Evolutionary conservation across 2,888 invertebrate species (phyloP), one percentile per base, ranked within the genome.

Genomic region (Cyclophora albipunctata): DNA sequence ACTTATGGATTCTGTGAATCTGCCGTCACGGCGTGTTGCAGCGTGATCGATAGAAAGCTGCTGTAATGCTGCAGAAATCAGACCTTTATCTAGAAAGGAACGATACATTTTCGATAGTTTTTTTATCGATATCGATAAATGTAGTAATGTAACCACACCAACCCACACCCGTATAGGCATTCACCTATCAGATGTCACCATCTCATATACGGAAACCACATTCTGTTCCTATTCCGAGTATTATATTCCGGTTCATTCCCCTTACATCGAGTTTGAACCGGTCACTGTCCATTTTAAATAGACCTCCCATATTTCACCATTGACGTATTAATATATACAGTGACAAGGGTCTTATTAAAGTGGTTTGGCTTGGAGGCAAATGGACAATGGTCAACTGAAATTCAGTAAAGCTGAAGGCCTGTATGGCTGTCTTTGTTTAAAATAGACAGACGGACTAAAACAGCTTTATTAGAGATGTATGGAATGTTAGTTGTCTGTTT

Each of bases 161-260:
- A 33, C 51, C 52, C 62, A 60, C 47, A 53, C 45, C 53, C 56
- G 59, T 64, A 60, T 64, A 62, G 59, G 66, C 65, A 63, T 63
- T 55, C 55, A 64, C 67, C 66, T 72, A 79, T 81, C 79, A 79
- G 69, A 81, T 77, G 78, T 83, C 81, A 74, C 74, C 70, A 67
- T 79, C 72, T 75, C 73, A 76, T 76, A 78, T 75, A 73, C 70
- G 75, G 73, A 81, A 82, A 84, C 84, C 84, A 56, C 83, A 83
- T 79, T 78, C 80, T 75, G 75, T 71, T 80, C 71, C 78, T 73
- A 81, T 78, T 72, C 71, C 72, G 64, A 60, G 66, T 71, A 78
- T 78, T 71, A 78, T 80, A 79, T 78, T 78, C 78, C 74, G 71
- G 73, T 67, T 73, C 72, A 75, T 71, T 78, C 75, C 75, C 73